Conservation (phyloP, 2,113 vertebrate genomes). For the Oryzias celebensis region DNA sequence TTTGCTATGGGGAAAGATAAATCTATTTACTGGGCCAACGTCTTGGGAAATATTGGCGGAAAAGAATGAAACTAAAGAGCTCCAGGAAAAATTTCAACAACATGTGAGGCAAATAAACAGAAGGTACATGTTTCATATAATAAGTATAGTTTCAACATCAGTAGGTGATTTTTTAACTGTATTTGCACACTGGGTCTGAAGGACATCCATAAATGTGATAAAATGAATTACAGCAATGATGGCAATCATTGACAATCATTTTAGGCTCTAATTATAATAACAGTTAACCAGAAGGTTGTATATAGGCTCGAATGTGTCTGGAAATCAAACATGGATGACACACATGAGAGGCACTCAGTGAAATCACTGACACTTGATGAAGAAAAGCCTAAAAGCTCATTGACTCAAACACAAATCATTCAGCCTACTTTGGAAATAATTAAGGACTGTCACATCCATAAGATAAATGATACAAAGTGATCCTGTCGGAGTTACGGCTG, state of each 20-base stretch:
- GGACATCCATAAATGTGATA: conserved; percentile 35
- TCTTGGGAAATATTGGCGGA: conserved; percentile 57
- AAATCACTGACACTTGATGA: conserved; percentile 58
- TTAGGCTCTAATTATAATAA: conserved; percentile 42
- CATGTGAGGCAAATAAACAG: conserved; percentile 57
- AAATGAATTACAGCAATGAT: conserved; percentile 41
- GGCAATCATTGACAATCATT: conserved; percentile 30
- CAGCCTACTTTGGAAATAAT: conserved; percentile 50
- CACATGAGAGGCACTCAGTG: conserved; percentile 55
- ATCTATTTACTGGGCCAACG: conserved; percentile 67
- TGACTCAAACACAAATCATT: conserved; percentile 55
- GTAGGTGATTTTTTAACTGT: conserved; percentile 38
- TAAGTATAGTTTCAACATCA: conserved; percentile 52
- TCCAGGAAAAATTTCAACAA: conserved; percentile 53
- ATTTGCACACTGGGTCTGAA: conserved; percentile 60
- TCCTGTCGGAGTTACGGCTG: conserved; percentile 23
- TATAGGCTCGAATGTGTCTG: conserved; percentile 36
- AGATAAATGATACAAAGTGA: conserved; percentile 41
- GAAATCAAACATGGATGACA: conserved; percentile 50
- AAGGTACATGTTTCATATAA: conserved; percentile 31
- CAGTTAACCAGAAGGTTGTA: conserved; percentile 34
- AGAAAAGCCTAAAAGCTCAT: conserved; percentile 49
- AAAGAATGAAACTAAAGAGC: conserved; percentile 22
- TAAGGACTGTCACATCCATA: conserved; percentile 48
- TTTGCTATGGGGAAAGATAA: conserved; percentile 70